Evolutionary conservation across 2,888 invertebrate species (phyloP).

Genomic region (Heliconius hortense): DNA sequence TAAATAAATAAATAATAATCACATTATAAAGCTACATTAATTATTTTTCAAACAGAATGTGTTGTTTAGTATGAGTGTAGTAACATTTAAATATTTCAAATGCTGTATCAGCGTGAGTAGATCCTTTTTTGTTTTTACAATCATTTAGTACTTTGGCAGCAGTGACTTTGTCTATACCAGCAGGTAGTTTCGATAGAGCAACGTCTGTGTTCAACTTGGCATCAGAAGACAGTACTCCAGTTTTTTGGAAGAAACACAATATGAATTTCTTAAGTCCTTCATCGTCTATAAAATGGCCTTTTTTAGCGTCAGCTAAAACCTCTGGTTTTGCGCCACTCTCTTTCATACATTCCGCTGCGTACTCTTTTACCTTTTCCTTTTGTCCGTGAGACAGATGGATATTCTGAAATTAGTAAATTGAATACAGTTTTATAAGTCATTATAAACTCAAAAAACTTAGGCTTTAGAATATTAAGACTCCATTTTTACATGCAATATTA

Average conservation of each 20-base stretch:
- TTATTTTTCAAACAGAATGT: conserved; percentile 44
- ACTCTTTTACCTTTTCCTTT: conserved; percentile 57
- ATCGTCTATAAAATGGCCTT: conserved; percentile 68
- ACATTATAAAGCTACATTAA: neutral
- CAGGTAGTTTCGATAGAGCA: conserved; percentile 65
- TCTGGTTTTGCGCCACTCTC: conserved; percentile 64
- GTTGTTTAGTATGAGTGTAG: conserved; percentile 62
- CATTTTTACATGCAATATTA: no score
- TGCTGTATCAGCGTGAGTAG: conserved; percentile 64
- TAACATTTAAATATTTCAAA: conserved; percentile 75
- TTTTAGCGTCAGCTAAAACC: conserved; percentile 61
- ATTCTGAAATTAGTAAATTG: conserved; percentile 48
- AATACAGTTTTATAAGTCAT: neutral
- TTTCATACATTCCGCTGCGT: conserved; percentile 60
- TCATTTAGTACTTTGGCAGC: conserved; percentile 64
- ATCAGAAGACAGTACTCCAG: conserved; percentile 59
- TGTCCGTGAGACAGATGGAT: conserved; percentile 57
- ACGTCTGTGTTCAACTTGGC: conserved; percentile 70
- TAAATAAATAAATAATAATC: neutral
- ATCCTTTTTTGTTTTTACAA: conserved; percentile 67
- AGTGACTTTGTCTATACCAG: conserved; percentile 62
- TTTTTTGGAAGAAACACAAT: conserved; percentile 73
- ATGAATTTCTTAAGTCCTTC: conserved; percentile 70
- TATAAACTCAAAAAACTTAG: neutral
- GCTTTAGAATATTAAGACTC: neutral